Percentiles rank a stretch among this genome's conserved stretches.
Conservation (phyloP, 1,140 invertebrate species). For the Rhagoletis zephyria region DNA sequence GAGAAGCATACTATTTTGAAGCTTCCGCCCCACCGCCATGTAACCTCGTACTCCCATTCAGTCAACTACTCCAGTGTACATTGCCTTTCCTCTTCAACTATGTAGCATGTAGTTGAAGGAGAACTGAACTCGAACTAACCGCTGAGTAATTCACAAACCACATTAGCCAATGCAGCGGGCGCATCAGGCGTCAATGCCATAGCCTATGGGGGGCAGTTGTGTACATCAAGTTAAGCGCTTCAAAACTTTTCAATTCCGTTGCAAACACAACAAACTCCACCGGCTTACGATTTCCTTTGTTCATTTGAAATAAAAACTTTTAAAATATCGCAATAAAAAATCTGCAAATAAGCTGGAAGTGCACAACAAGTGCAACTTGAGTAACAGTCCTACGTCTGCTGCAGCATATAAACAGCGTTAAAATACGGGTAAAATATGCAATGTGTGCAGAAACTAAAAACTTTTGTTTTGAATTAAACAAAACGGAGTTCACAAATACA, state of each 20-base stretch:
- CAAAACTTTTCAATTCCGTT: neutral
- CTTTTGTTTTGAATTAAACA: constrained; percentile 47
- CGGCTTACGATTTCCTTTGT: neutral
- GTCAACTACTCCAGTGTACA: neutral
- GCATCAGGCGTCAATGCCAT: constrained; percentile 17
- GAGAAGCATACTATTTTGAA: no score
- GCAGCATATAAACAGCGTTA: neutral
- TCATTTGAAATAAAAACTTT: constrained; percentile 33
- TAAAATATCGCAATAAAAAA: constrained; percentile 7
- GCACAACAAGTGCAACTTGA: neutral
- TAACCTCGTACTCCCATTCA: neutral
- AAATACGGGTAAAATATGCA: constrained; percentile 12
- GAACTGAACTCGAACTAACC: neutral
- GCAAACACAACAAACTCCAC: neutral
- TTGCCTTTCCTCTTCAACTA: neutral
- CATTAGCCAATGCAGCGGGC: constrained; percentile 25
- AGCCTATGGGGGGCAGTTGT: constrained; percentile 23
- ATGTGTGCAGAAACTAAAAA: constrained; percentile 10
- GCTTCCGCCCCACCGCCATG: neutral
- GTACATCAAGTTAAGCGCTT: constrained; percentile 3
- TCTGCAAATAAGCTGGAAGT: neutral
- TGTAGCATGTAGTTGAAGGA: neutral
- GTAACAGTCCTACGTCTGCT: neutral
- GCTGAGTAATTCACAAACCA: constrained; percentile 1
- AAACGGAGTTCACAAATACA: constrained; percentile 22